Evolutionary conservation across 2,113 vertebrate species (phyloP), one percentile per base, ranked within the genome.

Genomic region (Nesoenas mayeri): DNA sequence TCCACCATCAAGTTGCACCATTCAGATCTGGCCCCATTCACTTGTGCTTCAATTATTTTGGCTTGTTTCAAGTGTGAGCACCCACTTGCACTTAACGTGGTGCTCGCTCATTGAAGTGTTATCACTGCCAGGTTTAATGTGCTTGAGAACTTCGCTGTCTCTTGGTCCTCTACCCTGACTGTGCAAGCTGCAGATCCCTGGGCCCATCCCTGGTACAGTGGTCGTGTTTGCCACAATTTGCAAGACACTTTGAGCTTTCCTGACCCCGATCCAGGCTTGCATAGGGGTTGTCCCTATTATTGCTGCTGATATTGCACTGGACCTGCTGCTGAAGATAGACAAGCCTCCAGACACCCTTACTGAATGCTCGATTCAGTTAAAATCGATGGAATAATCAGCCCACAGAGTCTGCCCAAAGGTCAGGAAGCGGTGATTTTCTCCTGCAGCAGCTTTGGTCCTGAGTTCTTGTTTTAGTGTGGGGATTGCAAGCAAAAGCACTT

Each of bases 341-440:
- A 64, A 51, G 51, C 89, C 87, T 85, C 78, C 80, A 92, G 89
- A 85, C 66, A 75, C 53, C 44, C 5, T 5, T 71, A 82, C 12
- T 75, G 87, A 95, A 92, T 79, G 69, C 81, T 97, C 21, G 1
- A 62, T 89, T 95, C 1, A 0, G 53, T 65, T 91, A 58, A 91
- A 92, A 95, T 95, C 84, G 0, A 97, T 85, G 84, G 60, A 79
- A 94, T 95, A 85, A 95, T 95, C 93, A 94, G 78, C 78, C 78
- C 38, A n/a, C 61, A 36, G 84, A 61, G 84, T 54, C 91, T 92
- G 66, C 78, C 84, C 89, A 95, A 88, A 97, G 94, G 93, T 95
- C 91, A 93, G 78, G 73, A 93, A 69, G 62, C 94, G 91, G 84
- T 2, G 53, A 56, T 61, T 36, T 81, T 88, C 75, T 65, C 86